Percentiles rank a stretch among this genome's conserved stretches.
phyloP scores from a whole-genome alignment of 2,888 invertebrate species.

The Drosophila eohydei region DNA sequence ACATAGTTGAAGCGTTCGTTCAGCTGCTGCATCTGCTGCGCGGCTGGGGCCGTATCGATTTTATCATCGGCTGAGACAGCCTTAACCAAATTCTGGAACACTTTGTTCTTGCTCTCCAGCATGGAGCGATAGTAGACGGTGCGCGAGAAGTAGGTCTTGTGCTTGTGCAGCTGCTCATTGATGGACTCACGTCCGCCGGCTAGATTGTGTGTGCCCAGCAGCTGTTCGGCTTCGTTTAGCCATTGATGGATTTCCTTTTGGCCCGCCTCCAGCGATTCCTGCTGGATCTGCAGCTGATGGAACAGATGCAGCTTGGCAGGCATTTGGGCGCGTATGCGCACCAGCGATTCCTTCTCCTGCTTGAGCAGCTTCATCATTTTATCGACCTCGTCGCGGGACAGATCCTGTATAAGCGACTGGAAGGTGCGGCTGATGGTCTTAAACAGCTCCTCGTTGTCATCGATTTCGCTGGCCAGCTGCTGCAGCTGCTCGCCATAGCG shows the following conservation, averaged over 20 bases:
- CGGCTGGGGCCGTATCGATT: conserved; percentile 90
- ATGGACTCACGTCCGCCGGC: conserved; percentile 90
- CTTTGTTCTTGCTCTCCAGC: conserved; percentile 97
- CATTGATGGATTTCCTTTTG: conserved; percentile 94
- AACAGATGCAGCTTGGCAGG: conserved; percentile 93
- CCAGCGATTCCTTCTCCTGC: conserved; percentile 94
- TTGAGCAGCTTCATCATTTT: conserved; percentile 95
- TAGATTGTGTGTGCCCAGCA: conserved; percentile 87
- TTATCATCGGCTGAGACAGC: conserved; percentile 91
- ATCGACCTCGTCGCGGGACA: conserved; percentile 95
- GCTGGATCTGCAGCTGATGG: conserved; percentile 93
- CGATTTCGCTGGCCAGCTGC: conserved; percentile 92
- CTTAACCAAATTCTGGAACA: conserved; percentile 93
- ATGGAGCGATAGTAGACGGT: conserved; percentile 96
- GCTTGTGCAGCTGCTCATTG: conserved; percentile 91
- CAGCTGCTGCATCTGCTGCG: conserved; percentile 90
- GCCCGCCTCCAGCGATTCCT: conserved; percentile 95
- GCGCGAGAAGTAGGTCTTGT: conserved; percentile 95
- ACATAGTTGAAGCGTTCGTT: conserved; percentile 94
- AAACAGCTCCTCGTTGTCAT: conserved; percentile 94
- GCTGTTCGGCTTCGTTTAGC: conserved; percentile 93
- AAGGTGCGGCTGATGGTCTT: conserved; percentile 96
- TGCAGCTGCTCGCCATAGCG: conserved; percentile 92
- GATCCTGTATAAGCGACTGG: conserved; percentile 94
- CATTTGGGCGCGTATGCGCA: conserved; percentile 92